Percentiles rank a stretch among this genome's conserved stretches.
Evolutionary conservation across 1,140 invertebrate genomes (phyloP).

Genomic region (Papilio helenus): DNA sequence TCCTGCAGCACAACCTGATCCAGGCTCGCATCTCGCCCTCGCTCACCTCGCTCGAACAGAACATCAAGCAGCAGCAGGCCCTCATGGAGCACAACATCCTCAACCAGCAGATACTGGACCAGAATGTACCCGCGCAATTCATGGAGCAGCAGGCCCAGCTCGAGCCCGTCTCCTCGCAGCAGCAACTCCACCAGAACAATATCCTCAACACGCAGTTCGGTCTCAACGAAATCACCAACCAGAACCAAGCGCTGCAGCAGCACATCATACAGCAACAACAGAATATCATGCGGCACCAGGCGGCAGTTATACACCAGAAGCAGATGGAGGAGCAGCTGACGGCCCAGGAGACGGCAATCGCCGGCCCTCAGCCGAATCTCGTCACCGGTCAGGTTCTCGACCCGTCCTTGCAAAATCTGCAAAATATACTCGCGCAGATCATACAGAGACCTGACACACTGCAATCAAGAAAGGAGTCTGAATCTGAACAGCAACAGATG

Average conservation of each 20-base stretch:
- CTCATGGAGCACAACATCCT: conserved; percentile 84
- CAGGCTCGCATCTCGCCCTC: conserved; percentile 78
- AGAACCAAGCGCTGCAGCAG: conserved; percentile 75
- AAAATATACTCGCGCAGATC: conserved; percentile 78
- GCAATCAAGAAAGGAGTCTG: conserved; percentile 74
- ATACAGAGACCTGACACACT: conserved; percentile 74
- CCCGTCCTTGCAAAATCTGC: conserved; percentile 78
- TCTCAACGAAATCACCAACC: conserved; percentile 73
- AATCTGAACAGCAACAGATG: conserved; percentile 65
- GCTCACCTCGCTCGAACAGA: conserved; percentile 62
- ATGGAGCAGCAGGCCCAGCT: conserved; percentile 77
- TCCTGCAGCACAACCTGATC: conserved; percentile 82
- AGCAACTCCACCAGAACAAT: conserved; percentile 59
- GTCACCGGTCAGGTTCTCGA: conserved; percentile 68
- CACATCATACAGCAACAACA: conserved; percentile 77
- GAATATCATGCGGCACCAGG: conserved; percentile 77
- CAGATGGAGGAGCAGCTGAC: conserved; percentile 78
- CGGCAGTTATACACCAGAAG: conserved; percentile 79
- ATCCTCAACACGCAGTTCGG: conserved; percentile 66
- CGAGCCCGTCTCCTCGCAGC: conserved; percentile 69
- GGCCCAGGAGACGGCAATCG: conserved; percentile 68
- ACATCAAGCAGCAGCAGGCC: conserved; percentile 70
- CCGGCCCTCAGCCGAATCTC: conserved; percentile 68
- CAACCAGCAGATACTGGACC: conserved; percentile 84
- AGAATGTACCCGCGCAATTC: conserved; percentile 77